Percentiles rank a stretch among this genome's conserved stretches.
Conservation (phyloP, 2,797 vertebrate genomes). For the Natrix natrix region DNA sequence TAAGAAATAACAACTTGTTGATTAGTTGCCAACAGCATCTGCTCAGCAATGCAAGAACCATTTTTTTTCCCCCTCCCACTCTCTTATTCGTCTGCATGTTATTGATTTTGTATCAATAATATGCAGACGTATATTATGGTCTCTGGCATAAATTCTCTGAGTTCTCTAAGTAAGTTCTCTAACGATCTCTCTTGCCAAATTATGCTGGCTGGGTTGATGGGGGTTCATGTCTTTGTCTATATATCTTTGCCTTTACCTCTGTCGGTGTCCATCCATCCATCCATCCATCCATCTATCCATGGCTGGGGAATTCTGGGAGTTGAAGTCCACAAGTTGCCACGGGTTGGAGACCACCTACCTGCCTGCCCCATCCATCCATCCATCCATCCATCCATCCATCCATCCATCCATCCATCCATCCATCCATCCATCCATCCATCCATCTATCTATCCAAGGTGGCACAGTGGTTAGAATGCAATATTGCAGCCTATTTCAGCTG, state of each 20-base stretch:
- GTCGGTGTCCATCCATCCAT: too few relatives aligned
- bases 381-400: too few relatives aligned
- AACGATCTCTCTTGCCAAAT: constrained; percentile 6
- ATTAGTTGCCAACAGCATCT: background rate
- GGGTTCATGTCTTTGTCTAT: background rate
- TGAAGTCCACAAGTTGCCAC: too few relatives aligned
- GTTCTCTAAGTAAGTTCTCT: background rate
- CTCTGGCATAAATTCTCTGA: constrained; percentile 2
- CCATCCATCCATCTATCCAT: background rate
- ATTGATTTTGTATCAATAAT: too few relatives aligned
- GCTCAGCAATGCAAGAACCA: background rate
- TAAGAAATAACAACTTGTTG: background rate
- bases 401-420: too few relatives aligned
- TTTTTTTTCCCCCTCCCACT: too few relatives aligned
- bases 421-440: too few relatives aligned
- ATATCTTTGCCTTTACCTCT: background rate
- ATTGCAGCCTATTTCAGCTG: too few relatives aligned
- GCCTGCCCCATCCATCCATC: too few relatives aligned
- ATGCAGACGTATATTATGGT: background rate
- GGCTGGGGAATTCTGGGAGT: background rate
- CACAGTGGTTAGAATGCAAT: too few relatives aligned
- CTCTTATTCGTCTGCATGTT: background rate
- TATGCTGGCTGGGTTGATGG: background rate
- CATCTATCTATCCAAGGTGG: too few relatives aligned
- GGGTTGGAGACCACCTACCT: too few relatives aligned